Conservation (phyloP, 2,797 vertebrate genomes). For the Sorex maritimensis region DNA sequence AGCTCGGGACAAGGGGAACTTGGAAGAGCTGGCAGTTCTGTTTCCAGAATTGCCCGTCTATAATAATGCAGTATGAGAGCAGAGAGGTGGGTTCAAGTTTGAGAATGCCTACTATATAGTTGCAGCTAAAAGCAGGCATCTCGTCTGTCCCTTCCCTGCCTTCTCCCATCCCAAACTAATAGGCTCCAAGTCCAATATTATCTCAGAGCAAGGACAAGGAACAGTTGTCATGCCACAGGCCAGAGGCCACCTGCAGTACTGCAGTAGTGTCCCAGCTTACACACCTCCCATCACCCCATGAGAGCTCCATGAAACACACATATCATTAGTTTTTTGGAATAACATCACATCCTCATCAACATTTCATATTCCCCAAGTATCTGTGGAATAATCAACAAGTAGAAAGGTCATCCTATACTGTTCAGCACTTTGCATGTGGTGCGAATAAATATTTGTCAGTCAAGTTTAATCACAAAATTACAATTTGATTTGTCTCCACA, state of each 20-base stretch:
- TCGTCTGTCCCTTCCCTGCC: not conserved
- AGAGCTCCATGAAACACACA: not conserved
- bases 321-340: not conserved
- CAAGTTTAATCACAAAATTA: not conserved
- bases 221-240: no score
- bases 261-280: no score
- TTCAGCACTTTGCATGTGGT: not conserved
- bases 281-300: no score
- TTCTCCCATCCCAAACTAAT: no score
- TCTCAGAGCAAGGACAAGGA: no score
- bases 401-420: not conserved
- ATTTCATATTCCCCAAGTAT: not conserved
- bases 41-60: no score
- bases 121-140: not conserved
- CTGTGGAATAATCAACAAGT: not conserved
- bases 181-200: no score
- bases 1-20: no score
- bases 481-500: not conserved
- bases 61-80: no score
- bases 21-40: no score
- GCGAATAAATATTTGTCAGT: not conserved
- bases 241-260: no score
- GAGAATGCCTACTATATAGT: not conserved
- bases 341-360: not conserved
- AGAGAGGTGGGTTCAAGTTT: no score